Conservation (phyloP, 2,797 vertebrate species). For the Channallabes apus region DNA sequence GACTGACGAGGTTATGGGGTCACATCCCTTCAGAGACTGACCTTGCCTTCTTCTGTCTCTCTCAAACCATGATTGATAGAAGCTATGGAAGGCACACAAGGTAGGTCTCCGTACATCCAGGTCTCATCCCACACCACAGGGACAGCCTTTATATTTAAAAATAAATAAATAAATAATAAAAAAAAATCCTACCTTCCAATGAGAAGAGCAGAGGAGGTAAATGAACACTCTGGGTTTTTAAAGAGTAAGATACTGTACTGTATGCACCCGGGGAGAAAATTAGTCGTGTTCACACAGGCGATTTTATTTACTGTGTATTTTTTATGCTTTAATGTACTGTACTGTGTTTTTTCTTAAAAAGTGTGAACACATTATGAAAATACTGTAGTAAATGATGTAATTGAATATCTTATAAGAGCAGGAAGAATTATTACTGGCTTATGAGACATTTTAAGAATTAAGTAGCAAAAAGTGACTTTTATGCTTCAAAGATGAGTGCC, state of each 20-base stretch:
- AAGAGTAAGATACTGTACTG: conserved; percentile 37
- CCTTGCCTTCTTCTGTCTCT: conserved; percentile 37
- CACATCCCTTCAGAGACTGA: conserved; percentile 36
- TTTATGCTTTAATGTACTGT: conserved; percentile 51
- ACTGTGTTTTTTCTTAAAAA: conserved; percentile 42
- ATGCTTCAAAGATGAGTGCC: background rate
- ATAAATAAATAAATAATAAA: too few species aligned
- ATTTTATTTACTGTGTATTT: conserved; percentile 2
- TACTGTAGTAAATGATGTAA: background rate
- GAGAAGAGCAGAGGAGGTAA: conserved; percentile 51
- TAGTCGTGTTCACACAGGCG: conserved; percentile 39
- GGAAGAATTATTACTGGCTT: conserved; percentile 1
- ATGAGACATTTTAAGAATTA: conserved; percentile 7
- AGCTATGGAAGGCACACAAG: conserved; percentile 18
- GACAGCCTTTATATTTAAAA: conserved; percentile 51
- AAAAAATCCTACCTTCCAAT: conserved; percentile 34
- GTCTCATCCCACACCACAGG: conserved; percentile 35
- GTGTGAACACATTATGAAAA: conserved; percentile 48
- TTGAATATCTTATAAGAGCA: conserved; percentile 4
- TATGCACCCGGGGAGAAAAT: conserved; percentile 48
- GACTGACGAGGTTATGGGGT: conserved; percentile 51
- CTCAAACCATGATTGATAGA: conserved; percentile 46
- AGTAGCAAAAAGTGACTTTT: background rate
- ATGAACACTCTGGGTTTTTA: conserved; percentile 58
- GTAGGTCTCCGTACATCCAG: conserved; percentile 9